These are phyloP conservation scores for Oncorhynchus mykiss DNA, from an alignment of 2,113 vertebrate species.

Conservation along the genomic window DNA sequence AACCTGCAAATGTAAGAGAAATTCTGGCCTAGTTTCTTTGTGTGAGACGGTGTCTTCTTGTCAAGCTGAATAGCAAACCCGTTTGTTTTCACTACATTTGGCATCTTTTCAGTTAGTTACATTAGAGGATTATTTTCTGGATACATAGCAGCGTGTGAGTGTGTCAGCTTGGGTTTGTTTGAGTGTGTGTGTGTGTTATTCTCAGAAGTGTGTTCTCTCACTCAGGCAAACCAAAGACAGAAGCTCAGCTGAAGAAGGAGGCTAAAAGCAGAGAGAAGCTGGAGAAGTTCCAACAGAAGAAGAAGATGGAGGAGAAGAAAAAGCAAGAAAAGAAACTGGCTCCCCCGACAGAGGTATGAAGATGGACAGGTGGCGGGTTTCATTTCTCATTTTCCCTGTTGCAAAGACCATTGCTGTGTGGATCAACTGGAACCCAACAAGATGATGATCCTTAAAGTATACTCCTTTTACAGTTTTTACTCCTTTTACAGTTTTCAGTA, in stretches of 20 bases:
- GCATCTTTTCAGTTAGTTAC: no score
- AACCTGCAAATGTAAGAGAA: no score
- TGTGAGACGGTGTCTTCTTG: no score
- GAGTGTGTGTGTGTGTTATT: background rate
- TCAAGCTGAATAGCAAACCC: no score
- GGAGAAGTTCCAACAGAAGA: conserved; percentile 91
- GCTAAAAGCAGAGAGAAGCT: conserved; percentile 89
- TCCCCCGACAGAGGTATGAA: conserved; percentile 70
- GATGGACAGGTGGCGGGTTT: background rate
- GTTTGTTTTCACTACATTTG: no score
- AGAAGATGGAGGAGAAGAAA: conserved; percentile 82
- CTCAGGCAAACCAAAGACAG: conserved; percentile 78
- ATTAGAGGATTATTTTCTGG: background rate
- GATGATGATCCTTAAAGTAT: background rate
- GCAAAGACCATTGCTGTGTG: background rate
- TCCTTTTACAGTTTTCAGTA: background rate
- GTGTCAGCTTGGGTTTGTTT: background rate
- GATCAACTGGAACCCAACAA: background rate
- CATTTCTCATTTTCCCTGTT: background rate
- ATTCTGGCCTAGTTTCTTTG: no score
- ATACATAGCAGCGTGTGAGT: background rate
- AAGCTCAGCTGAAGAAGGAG: conserved; percentile 89
- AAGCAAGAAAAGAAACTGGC: conserved; percentile 80
- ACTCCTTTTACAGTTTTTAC: background rate
- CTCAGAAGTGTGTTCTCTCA: background rate